These are phyloP conservation scores for Rhinoraja longicauda DNA, from an alignment of 2,797 vertebrate species.

Conservation along the genomic window DNA sequence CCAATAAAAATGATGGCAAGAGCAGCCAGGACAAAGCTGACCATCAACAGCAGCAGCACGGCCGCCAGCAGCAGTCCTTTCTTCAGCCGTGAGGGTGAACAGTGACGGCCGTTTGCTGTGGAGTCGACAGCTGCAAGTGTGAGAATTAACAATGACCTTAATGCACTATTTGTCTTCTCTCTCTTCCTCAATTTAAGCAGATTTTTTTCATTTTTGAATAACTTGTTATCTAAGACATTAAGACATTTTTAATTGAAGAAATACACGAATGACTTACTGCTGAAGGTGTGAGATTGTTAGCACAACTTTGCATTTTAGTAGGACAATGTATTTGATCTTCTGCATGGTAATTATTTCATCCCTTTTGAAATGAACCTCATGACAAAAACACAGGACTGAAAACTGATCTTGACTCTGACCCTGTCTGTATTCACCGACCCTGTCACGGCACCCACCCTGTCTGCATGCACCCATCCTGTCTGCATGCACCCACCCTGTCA, in stretches of 20 bases:
- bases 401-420: not conserved
- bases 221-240: not conserved
- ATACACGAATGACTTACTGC: not conserved
- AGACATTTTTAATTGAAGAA: conserved; percentile 1
- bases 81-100: too few relatives aligned
- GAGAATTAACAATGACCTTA: not conserved
- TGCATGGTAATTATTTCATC: not conserved
- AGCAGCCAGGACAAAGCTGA: conserved; percentile 9
- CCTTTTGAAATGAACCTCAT: not conserved
- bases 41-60: not conserved
- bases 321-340: not conserved
- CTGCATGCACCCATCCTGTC: too few relatives aligned
- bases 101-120: not conserved
- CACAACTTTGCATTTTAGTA: not conserved
- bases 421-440: too few relatives aligned
- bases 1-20: conserved; percentile 20
- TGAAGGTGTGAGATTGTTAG: not conserved
- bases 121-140: not conserved
- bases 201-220: not conserved
- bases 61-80: not conserved
- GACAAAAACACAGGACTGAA: not conserved
- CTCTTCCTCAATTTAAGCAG: not conserved
- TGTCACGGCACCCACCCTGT: too few relatives aligned
- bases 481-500: too few relatives aligned
- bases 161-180: not conserved